Conservation (phyloP, 2,797 vertebrate species). For the Poecilia picta region DNA sequence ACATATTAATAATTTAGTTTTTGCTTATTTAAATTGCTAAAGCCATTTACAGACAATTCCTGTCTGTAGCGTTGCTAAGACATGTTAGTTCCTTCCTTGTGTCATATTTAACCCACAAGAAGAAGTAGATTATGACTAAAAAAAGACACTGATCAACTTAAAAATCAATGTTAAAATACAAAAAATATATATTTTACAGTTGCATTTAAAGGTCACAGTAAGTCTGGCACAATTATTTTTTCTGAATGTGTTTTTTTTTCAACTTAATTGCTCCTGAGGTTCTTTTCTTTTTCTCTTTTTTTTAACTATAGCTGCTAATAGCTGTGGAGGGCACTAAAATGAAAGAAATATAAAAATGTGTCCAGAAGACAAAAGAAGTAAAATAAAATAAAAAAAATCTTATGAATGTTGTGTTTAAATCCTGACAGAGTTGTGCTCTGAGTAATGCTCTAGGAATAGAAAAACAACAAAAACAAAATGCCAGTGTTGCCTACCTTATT, state of each 20-base stretch:
- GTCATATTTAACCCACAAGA: background rate
- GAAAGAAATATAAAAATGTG: constrained; percentile 26
- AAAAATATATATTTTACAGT: background rate
- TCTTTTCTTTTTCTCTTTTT: background rate
- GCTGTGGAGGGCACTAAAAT: constrained; percentile 17
- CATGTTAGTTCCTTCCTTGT: background rate
- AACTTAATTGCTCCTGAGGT: background rate
- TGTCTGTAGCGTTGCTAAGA: no score
- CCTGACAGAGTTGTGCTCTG: constrained; percentile 53
- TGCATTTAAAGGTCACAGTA: background rate
- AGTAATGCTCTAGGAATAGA: constrained; percentile 40
- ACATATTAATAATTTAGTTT: background rate
- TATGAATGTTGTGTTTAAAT: constrained; percentile 35
- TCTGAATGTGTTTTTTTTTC: background rate
- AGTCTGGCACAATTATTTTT: background rate
- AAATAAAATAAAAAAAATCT: constrained; percentile 66
- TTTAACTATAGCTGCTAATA: background rate
- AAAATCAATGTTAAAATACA: background rate
- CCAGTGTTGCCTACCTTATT: constrained; percentile 82
- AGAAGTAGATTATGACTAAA: background rate
- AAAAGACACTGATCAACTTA: background rate
- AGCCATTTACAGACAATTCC: background rate
- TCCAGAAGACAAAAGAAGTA: constrained; percentile 63
- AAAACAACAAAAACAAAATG: constrained; percentile 63
- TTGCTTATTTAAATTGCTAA: background rate